A percentile compares a stretch with the other conserved stretches of the same genome.
Conservation (phyloP, 1,140 invertebrate species). For the Drosophila pandora region DNA sequence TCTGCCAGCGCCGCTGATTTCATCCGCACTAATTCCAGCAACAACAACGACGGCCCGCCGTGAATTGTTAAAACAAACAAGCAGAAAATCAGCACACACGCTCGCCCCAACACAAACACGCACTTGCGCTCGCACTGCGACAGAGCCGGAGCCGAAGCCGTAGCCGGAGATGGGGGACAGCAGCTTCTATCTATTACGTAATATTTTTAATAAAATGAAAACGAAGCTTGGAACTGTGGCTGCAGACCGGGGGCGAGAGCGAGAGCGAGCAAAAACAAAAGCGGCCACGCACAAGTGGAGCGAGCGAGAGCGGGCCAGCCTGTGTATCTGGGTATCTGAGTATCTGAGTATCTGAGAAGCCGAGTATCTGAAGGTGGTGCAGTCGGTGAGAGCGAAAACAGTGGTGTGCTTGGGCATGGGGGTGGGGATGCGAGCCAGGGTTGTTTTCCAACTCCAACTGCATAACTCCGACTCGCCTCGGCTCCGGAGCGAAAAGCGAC, state of each 20-base stretch:
- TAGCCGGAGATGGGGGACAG: conserved; percentile 12
- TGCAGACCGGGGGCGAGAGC: conserved; percentile 9
- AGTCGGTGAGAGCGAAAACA: background rate
- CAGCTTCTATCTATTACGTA: conserved; percentile 76
- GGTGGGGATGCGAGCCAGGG: conserved; percentile 5
- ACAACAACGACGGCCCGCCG: conserved; percentile 8
- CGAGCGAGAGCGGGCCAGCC: conserved; percentile 25
- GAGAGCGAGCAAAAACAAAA: conserved; percentile 51
- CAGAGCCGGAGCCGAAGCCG: background rate
- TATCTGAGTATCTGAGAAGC: background rate
- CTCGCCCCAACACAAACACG: conserved; percentile 19
- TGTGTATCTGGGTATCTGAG: conserved; percentile 9
- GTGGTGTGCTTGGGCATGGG: background rate
- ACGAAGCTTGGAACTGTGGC: conserved; percentile 71
- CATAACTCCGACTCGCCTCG: conserved; percentile 13
- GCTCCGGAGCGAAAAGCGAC: conserved; percentile 4
- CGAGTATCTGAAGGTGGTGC: conserved; percentile 21
- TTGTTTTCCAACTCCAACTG: conserved; percentile 16
- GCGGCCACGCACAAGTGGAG: conserved; percentile 33
- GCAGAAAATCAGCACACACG: conserved; percentile 41
- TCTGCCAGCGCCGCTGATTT: conserved; percentile 35
- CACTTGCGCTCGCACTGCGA: background rate
- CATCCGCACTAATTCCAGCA: conserved; percentile 50
- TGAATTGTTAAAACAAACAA: conserved; percentile 61
- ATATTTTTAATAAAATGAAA: conserved; percentile 81